Percentiles rank a stretch among this genome's conserved stretches.
Evolutionary conservation across 1,140 invertebrate species (phyloP).

Genomic region (Cardiocondyla obscurior): DNA sequence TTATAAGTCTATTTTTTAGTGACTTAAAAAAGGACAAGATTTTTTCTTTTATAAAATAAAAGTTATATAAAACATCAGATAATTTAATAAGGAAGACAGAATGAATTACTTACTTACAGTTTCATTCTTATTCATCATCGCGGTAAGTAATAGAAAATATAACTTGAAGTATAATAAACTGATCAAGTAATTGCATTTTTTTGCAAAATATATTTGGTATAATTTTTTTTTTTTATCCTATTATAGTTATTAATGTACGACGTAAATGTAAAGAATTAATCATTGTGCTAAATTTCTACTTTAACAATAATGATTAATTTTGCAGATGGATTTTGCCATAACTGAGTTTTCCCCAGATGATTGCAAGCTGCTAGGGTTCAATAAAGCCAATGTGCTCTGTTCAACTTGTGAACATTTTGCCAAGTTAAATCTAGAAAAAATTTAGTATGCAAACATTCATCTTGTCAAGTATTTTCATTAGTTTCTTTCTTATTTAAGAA

Average conservation of each 20-base stretch:
- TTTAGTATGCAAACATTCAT: conserved; percentile 84
- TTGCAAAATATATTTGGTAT: no score
- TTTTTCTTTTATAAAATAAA: background rate
- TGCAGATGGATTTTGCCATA: conserved; percentile 31
- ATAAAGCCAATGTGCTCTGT: conserved; percentile 93
- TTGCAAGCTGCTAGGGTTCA: conserved; percentile 93
- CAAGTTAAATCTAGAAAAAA: conserved; percentile 89
- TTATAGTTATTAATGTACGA: background rate
- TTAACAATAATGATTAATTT: background rate
- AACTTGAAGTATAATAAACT: background rate
- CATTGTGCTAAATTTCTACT: background rate
- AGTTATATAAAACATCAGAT: background rate
- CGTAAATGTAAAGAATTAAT: background rate
- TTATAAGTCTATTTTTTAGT: no score
- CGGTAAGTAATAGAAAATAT: background rate
- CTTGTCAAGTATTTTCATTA: conserved; percentile 1
- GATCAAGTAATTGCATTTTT: background rate
- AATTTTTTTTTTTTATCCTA: background rate
- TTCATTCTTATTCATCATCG: background rate
- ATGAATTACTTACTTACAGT: conserved; percentile 6
- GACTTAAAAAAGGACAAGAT: no score
- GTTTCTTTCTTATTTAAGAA: no score
- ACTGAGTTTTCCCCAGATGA: conserved; percentile 91
- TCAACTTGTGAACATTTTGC: conserved; percentile 94
- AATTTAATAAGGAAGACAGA: background rate